phyloP scores from a whole-genome alignment of 2,797 vertebrate genomes.

The Danio jaintianensis region DNA sequence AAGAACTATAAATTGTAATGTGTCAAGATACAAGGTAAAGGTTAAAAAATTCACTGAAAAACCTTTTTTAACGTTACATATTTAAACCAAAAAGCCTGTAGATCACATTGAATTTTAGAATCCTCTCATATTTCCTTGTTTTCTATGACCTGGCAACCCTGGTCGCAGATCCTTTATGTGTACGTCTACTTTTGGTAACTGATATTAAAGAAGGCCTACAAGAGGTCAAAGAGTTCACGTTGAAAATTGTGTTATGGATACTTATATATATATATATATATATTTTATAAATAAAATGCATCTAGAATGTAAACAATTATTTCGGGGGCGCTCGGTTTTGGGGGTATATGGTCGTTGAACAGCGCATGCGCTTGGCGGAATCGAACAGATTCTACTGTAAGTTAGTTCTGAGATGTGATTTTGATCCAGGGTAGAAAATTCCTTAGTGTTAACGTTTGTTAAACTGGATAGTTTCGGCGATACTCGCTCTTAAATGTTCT shows the following conservation, averaged over 20 bases:
- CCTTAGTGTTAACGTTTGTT: neutral
- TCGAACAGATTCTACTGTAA: conserved; percentile 27
- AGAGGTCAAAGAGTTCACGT: conserved; percentile 19
- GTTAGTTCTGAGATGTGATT: neutral
- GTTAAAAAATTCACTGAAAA: neutral
- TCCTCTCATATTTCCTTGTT: neutral
- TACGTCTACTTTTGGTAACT: neutral
- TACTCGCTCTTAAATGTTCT: neutral
- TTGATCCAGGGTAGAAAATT: conserved; percentile 8
- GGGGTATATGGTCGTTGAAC: conserved; percentile 32
- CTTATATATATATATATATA: too few species aligned
- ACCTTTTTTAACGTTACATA: too few species aligned
- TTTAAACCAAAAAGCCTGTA: neutral
- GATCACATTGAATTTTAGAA: neutral
- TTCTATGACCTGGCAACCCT: neutral
- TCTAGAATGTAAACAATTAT: neutral
- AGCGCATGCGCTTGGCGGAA: conserved; percentile 51
- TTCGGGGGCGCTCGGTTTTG: neutral
- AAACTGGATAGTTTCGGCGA: neutral
- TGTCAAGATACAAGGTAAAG: neutral
- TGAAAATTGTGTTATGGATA: neutral
- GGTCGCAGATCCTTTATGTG: neutral
- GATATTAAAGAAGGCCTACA: conserved; percentile 3
- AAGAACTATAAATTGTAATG: neutral
- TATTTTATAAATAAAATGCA: neutral